Evolutionary conservation across 2,888 invertebrate genomes (phyloP).

Genomic region (Temnothorax unifasciatus): DNA sequence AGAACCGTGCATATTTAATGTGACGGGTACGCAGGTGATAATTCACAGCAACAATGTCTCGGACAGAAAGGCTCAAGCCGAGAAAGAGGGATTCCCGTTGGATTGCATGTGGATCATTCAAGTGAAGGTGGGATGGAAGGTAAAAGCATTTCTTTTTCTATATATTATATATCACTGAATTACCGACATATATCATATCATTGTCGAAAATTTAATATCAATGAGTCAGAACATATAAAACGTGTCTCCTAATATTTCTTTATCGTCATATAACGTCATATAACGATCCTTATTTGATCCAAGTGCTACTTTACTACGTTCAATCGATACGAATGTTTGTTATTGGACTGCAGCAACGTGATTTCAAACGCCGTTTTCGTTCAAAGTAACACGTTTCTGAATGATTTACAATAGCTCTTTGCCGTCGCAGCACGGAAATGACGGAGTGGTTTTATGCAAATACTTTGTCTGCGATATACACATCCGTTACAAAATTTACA

Average conservation of each 20-base stretch:
- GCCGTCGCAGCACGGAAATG: conserved; percentile 6
- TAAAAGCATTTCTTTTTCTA: conserved; percentile 80
- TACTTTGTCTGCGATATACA: conserved; percentile 18
- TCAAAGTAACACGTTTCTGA: conserved; percentile 46
- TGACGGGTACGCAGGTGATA: conserved; percentile 87
- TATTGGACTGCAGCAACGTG: conserved; percentile 37
- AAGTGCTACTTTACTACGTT: background rate
- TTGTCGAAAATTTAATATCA: conserved; percentile 27
- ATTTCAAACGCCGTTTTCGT: conserved; percentile 29
- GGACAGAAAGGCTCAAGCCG: conserved; percentile 87
- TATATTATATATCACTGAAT: background rate
- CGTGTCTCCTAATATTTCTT: background rate
- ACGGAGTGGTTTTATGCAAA: conserved; percentile 19
- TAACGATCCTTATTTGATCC: conserved; percentile 52
- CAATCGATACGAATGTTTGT: conserved; percentile 45
- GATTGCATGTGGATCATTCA: conserved; percentile 93
- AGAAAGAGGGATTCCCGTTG: conserved; percentile 88
- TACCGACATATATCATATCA: background rate
- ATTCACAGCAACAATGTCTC: conserved; percentile 88
- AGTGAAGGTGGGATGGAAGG: conserved; percentile 90
- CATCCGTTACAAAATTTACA: conserved; percentile 35
- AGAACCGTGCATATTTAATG: conserved; percentile 88
- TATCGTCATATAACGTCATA: background rate
- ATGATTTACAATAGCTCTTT: conserved; percentile 51
- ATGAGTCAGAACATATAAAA: background rate